Percentiles rank a stretch among this genome's conserved stretches.
These are phyloP conservation scores for Lytechinus pictus DNA, from an alignment of 35 echinoderm and acorn worm genomes.

Conservation along the genomic window DNA sequence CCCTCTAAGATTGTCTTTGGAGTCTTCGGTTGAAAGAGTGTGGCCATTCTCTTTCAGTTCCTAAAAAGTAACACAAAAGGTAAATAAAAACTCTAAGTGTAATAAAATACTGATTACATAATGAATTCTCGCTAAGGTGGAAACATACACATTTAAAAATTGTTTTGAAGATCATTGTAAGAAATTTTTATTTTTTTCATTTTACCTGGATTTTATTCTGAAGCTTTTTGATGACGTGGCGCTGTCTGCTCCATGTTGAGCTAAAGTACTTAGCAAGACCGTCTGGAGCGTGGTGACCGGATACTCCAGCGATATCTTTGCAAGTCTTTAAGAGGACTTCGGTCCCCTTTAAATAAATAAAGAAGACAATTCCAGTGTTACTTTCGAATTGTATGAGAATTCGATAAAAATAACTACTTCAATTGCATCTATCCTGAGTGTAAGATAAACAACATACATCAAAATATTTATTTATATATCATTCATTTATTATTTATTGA, in stretches of 20 bases:
- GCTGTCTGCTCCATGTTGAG: slow-evolving; percentile 37
- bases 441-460: no score
- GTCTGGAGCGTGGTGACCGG: slow-evolving; percentile 38
- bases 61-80: no score
- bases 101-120: no score
- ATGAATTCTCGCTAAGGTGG: no score
- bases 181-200: background rate
- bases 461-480: no score
- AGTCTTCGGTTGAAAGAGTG: background rate
- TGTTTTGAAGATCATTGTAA: no score
- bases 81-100: no score
- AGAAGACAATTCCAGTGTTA: background rate
- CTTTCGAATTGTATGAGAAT: no score
- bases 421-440: no score
- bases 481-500: no score
- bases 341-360: background rate
- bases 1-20: background rate
- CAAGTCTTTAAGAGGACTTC: background rate
- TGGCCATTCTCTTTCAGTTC: background rate
- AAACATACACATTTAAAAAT: no score
- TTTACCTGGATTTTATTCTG: slow-evolving; percentile 7
- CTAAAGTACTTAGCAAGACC: slow-evolving; percentile 26
- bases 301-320: slow-evolving; percentile 44
- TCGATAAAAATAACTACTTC: no score
- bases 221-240: background rate